phyloP scores from a whole-genome alignment of 2,113 vertebrate species.

The Lepus timidus region DNA sequence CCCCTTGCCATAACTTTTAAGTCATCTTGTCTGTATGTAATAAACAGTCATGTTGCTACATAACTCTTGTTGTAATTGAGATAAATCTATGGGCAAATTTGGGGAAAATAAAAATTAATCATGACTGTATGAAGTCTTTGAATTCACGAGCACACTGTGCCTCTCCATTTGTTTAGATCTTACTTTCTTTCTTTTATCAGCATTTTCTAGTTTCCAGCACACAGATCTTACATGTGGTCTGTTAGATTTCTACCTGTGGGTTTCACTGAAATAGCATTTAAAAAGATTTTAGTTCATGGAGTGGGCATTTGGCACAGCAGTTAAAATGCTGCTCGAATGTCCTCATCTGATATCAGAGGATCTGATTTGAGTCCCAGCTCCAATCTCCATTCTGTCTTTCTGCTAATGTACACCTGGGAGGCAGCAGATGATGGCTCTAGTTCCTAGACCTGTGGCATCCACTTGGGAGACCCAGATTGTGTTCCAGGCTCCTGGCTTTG shows the following conservation, averaged over 20 bases:
- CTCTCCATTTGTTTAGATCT: neutral
- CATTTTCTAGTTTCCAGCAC: slow-evolving; percentile 20
- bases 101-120: neutral
- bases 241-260: neutral
- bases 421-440: too few species aligned
- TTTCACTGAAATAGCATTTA: neutral
- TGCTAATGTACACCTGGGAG: too few species aligned
- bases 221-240: neutral
- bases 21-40: neutral
- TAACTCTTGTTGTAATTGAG: neutral
- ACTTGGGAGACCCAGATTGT: too few species aligned
- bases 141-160: neutral
- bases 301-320: too few species aligned
- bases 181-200: neutral
- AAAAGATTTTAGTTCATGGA: neutral
- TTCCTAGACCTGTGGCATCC: too few species aligned
- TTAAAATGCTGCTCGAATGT: too few species aligned
- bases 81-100: slow-evolving; percentile 13
- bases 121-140: neutral
- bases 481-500: too few species aligned
- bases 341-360: too few species aligned
- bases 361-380: too few species aligned
- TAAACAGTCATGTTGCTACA: neutral
- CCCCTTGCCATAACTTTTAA: neutral
- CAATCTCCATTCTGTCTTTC: too few species aligned